Evolutionary conservation across 2,888 invertebrate genomes (phyloP), one percentile per base, ranked within the genome.

Genomic region (Microctonus hyperodae): DNA sequence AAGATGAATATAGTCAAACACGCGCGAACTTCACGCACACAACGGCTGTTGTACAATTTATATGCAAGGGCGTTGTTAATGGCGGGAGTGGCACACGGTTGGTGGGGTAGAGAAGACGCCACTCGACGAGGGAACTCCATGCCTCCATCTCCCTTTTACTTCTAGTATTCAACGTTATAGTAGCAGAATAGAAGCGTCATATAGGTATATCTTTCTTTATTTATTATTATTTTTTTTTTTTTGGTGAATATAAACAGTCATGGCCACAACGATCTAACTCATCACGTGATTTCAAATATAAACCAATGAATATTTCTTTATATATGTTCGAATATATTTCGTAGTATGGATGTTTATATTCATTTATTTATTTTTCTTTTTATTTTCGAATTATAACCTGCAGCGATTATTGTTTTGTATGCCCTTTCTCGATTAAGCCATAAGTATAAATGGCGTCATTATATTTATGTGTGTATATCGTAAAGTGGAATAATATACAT

Each of bases 1-100:
- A 48, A 67, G 67, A 63, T 64, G 48, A 35, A 65, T 58, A 35
- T 53, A 40, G 25, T 61, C 68, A 66, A 71, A 69, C 56, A 67
- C 68, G 63, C 68, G 60, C 55, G 22, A 50, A 64, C 64, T 56
- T 61, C 53, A 60, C 56, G 55, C 68, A 66, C 75, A 75, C 78
- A 76, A 74, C 74, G 71, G 77, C 71, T 73, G 75, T 75, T 74
- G 74, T 57, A 70, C 81, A 81, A 83, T 83, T 83, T 83, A 83
- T 83, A 82, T 80, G 83, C 83, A 82, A 83, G 83, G 83, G 83
- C 83, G 83, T 83, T 83, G 82, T 83, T 83, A 82, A 82, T 82
- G 81, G 81, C 75, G 77, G 76, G 76, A 79, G 80, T 78, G 74
- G 72, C 64, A 59, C 69, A 57, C 59, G 65, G 66, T 57, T 64